These are phyloP conservation scores for Nudaria mundana DNA, from an alignment of 2,888 invertebrate species.

Conservation along the genomic window DNA sequence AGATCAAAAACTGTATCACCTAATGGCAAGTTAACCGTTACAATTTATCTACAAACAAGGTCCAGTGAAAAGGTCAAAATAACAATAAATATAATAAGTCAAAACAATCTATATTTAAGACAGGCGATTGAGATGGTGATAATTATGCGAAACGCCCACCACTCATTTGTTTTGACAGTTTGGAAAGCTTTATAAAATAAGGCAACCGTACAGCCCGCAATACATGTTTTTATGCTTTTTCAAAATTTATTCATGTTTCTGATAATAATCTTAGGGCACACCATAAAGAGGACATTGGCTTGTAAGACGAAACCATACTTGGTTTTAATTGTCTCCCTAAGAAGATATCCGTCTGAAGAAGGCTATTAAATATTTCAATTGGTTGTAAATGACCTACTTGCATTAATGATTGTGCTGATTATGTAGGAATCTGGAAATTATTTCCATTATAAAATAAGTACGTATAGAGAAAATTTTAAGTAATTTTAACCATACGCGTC, in stretches of 20 bases:
- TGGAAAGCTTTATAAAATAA: background rate
- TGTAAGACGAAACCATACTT: slow-evolving; percentile 26
- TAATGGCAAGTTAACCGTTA: too few species aligned
- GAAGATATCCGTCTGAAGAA: slow-evolving; percentile 4
- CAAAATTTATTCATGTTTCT: slow-evolving; percentile 34
- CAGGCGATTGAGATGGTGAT: slow-evolving; percentile 7
- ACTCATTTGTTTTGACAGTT: slow-evolving; percentile 12
- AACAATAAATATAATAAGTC: slow-evolving; percentile 16
- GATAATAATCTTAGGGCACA: slow-evolving; percentile 51
- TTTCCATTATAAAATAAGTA: too few species aligned
- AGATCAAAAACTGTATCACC: too few species aligned
- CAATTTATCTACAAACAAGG: too few species aligned
- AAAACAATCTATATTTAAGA: slow-evolving; percentile 7
- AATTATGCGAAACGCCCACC: slow-evolving; percentile 14
- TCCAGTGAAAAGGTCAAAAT: slow-evolving; percentile 8
- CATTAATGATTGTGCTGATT: background rate
- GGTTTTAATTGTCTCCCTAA: slow-evolving; percentile 29
- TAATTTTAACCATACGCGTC: too few species aligned
- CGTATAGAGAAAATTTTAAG: too few species aligned
- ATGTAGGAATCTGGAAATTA: background rate
- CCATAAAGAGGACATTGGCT: slow-evolving; percentile 58
- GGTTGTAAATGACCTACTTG: background rate
- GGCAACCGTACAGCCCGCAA: background rate
- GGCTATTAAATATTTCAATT: background rate
- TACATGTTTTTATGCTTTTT: slow-evolving; percentile 10